Base-by-base conservation (phyloP, 2,888 invertebrate genomes). In the Patella ulyssiponensis region DNA sequence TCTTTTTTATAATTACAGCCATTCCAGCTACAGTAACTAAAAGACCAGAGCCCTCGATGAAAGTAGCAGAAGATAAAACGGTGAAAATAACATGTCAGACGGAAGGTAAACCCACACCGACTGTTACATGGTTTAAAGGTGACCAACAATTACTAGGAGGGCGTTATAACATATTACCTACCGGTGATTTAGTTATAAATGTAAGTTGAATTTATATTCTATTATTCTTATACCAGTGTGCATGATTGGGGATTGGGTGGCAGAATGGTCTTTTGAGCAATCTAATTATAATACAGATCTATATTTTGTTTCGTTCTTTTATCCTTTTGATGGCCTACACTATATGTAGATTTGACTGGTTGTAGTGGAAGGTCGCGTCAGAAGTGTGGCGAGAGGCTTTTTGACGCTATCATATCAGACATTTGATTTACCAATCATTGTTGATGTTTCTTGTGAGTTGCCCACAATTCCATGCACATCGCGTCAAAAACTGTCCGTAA, bases 51-150 rank as follows among this genome's bases (percentile, higher is more conserved):
- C 82, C 83, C n/a, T 79, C 82, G 27, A 81, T 86, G 76, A 88
- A 87, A 76, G 89, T 90, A 1, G 90, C 91, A 1, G 88, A 89
- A 77, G 88, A 84, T 9, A 84, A 88, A 71, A 80, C 83, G n/a
- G 86, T 89, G 17, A 82, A 81, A 7, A 78, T 91, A 69, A 85
- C 85, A 5, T 99, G 99, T 92, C 94, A 95, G 82, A 97, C 98
- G 78, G 96, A 97, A 92, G 99, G 99, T 78, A 98, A 98, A 5
- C 99, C 99, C 23, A 96, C 95, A 89, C 99, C 99, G 0, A 94
- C 94, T 86, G 95, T 99, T 56, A 96, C 95, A 91, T 99, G 98
- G 98, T 94, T 96, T 73, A 87, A 88, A 75, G 86, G 86, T 12
- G 82, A 80, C 20, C 88, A 86, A 79, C 84, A 76, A 12, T 79